Evolutionary conservation across 1,140 invertebrate genomes (phyloP).

Genomic region (Plutomurus gul): DNA sequence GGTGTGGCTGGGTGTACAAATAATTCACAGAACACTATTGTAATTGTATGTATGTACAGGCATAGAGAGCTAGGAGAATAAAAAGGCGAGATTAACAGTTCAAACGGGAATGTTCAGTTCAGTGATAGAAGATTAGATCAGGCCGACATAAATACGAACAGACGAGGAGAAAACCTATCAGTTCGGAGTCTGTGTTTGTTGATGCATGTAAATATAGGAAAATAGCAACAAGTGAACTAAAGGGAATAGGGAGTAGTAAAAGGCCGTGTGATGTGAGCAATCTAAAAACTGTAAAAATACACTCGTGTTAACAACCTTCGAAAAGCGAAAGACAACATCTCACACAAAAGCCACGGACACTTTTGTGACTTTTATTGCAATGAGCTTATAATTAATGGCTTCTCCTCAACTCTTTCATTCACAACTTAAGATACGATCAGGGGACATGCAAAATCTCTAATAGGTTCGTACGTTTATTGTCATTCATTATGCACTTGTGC

Average conservation of each 20-base stretch:
- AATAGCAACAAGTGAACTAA: neutral
- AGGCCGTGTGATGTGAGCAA: too few species aligned
- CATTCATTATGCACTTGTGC: too few species aligned
- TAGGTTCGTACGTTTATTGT: neutral
- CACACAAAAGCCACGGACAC: neutral
- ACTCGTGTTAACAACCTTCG: slow-evolving; percentile 12
- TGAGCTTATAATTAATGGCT: neutral
- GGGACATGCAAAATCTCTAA: neutral
- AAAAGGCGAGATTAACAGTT: neutral
- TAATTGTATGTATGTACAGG: too few species aligned
- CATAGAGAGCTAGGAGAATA: neutral
- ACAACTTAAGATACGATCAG: neutral
- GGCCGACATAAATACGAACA: too few species aligned
- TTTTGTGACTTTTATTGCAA: neutral
- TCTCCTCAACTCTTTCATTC: neutral
- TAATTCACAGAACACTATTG: neutral
- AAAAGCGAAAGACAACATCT: neutral
- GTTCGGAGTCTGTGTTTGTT: too few species aligned
- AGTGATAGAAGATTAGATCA: neutral
- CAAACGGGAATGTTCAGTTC: neutral
- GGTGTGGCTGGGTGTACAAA: neutral
- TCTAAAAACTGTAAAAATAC: slow-evolving; percentile 6
- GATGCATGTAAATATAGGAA: neutral
- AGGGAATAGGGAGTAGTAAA: too few species aligned
- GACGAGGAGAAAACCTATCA: too few species aligned